Evolutionary conservation across 2,113 vertebrate species (phyloP).

Genomic region (Tringa solitaria): DNA sequence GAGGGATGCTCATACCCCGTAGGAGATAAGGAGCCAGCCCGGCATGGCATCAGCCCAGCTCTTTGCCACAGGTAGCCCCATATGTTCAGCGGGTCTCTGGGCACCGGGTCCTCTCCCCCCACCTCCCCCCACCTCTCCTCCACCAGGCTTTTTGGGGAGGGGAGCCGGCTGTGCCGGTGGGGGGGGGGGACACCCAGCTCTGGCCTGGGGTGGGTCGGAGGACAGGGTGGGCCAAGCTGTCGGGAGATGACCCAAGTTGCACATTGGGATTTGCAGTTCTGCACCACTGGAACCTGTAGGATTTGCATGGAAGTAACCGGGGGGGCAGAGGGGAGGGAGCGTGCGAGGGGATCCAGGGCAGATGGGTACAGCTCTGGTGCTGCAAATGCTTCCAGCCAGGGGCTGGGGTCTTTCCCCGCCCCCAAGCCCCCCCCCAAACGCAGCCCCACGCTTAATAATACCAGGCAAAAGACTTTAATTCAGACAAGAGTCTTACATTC

Average conservation of each 20-base stretch:
- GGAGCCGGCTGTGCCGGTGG: neutral
- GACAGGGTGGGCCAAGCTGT: neutral
- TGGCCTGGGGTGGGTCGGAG: neutral
- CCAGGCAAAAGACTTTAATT: conserved; percentile 22
- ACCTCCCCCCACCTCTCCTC: neutral
- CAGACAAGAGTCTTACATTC: conserved; percentile 52
- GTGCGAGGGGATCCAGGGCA: accelerated
- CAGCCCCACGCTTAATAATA: neutral
- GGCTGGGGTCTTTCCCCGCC: neutral
- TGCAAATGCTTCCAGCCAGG: neutral
- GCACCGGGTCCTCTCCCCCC: neutral
- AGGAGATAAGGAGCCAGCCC: neutral
- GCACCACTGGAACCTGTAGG: conserved; percentile 50
- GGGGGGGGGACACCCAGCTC: neutral
- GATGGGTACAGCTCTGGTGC: neutral
- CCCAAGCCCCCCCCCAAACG: neutral
- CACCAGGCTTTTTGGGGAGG: neutral
- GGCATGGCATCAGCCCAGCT: neutral
- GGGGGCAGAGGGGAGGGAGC: neutral
- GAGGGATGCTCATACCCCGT: neutral
- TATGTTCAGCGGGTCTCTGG: neutral
- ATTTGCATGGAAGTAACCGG: neutral
- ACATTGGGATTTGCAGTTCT: neutral
- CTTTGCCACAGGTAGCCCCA: conserved; percentile 67
- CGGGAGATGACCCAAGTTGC: neutral